A percentile compares a stretch with the other conserved stretches of the same genome.
phyloP scores from a whole-genome alignment of 2,888 invertebrate genomes.

The Sabellastarte sp. region DNA sequence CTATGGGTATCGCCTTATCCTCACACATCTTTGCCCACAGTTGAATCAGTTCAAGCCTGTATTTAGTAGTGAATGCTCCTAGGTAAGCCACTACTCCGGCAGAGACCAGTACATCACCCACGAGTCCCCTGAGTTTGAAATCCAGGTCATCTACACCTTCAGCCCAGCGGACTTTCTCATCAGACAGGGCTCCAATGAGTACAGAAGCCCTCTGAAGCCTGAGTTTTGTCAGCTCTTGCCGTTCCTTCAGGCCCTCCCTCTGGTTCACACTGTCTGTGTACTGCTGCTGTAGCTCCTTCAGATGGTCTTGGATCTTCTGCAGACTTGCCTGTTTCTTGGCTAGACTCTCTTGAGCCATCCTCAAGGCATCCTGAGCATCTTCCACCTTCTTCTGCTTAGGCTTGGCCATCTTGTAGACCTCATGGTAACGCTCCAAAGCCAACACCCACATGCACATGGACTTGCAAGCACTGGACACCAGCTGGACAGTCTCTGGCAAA shows the following conservation, averaged over 20 bases:
- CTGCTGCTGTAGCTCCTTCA: slow-evolving; percentile 49
- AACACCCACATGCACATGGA: slow-evolving; percentile 59
- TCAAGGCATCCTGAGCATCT: slow-evolving; percentile 56
- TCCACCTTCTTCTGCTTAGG: slow-evolving; percentile 56
- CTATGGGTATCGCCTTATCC: slow-evolving; percentile 43
- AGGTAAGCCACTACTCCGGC: slow-evolving; percentile 55
- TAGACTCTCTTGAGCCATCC: slow-evolving; percentile 50
- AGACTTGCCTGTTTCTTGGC: slow-evolving; percentile 55
- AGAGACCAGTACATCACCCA: slow-evolving; percentile 55
- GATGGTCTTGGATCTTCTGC: slow-evolving; percentile 53
- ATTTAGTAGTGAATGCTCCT: slow-evolving; percentile 53
- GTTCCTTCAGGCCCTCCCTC: slow-evolving; percentile 52
- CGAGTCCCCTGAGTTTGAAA: slow-evolving; percentile 47
- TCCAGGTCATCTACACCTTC: slow-evolving; percentile 51
- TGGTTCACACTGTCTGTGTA: slow-evolving; percentile 57
- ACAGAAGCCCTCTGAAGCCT: slow-evolving; percentile 52
- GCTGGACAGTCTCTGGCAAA: slow-evolving; percentile 53
- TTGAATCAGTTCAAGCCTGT: slow-evolving; percentile 21
- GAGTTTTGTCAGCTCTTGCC: slow-evolving; percentile 46
- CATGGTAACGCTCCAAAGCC: slow-evolving; percentile 57
- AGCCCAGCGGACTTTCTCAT: slow-evolving; percentile 58
- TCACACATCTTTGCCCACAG: slow-evolving; percentile 12
- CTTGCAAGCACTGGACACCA: slow-evolving; percentile 54
- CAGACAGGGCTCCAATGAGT: slow-evolving; percentile 54
- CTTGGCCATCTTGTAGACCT: slow-evolving; percentile 59